phyloP scores from a whole-genome alignment of 30 jellyfish, hydroid and myxozoan species.

The Aurelia sp. region DNA sequence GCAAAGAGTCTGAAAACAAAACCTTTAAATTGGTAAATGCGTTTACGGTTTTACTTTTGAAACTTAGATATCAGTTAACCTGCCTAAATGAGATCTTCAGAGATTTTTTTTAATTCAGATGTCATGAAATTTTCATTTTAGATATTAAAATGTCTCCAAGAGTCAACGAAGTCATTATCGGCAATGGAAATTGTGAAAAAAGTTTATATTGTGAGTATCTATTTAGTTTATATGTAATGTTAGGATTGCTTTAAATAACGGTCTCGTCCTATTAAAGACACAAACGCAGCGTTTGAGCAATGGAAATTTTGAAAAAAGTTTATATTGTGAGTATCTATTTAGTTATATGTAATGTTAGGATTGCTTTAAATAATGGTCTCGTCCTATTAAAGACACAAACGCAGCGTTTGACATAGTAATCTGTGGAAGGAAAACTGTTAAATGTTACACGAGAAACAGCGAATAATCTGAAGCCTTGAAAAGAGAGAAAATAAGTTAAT shows the following conservation, averaged over 20 bases:
- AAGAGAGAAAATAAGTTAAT: no score
- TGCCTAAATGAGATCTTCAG: no score
- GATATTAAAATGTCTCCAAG: constrained; percentile 36
- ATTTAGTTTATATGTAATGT: not conserved
- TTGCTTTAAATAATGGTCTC: not conserved
- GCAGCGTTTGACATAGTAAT: not conserved
- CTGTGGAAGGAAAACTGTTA: not conserved
- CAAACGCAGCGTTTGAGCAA: not conserved
- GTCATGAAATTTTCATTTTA: not conserved
- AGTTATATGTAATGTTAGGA: not conserved
- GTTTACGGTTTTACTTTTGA: no score
- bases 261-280: not conserved
- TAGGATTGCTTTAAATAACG: not conserved
- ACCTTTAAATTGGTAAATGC: no score
- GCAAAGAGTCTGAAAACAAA: no score
- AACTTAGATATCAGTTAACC: no score
- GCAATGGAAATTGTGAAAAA: constrained; percentile 63
- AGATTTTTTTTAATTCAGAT: no score
- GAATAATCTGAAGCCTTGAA: not conserved
- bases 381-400: not conserved
- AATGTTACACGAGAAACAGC: not conserved
- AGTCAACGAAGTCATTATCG: constrained; percentile 16
- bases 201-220: constrained; percentile 60
- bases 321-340: constrained; percentile 52
- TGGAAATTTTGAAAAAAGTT: constrained; percentile 52